These are phyloP conservation scores for Tauraco hartlaubi DNA, from an alignment of 2,797 vertebrate species.

Conservation along the genomic window DNA sequence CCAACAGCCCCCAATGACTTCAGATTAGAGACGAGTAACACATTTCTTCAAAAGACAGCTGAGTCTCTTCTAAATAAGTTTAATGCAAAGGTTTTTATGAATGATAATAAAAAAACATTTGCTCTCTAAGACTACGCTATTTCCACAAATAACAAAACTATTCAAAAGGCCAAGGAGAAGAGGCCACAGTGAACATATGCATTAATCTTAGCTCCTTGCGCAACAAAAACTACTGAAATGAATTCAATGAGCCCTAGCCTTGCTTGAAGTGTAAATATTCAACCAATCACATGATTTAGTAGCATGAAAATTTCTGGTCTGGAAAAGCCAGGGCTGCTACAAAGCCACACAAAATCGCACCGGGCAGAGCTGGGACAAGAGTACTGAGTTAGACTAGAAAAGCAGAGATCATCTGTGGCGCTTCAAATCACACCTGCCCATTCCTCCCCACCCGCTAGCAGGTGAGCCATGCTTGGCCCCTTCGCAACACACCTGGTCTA, in stretches of 20 bases:
- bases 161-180: not conserved
- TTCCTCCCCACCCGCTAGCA: conserved; percentile 66
- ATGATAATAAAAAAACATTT: not conserved
- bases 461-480: conserved; percentile 63
- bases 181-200: not conserved
- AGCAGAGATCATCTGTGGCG: conserved; percentile 46
- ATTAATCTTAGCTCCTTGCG: conserved; percentile 12
- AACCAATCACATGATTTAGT: not conserved
- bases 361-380: conserved; percentile 27
- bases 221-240: not conserved
- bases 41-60: not conserved
- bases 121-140: not conserved
- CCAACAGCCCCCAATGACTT: not conserved
- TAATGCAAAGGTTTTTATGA: not conserved
- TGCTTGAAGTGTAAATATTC: not conserved
- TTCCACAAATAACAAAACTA: not conserved
- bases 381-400: conserved; percentile 21
- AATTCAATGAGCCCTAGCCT: not conserved
- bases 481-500: conserved; percentile 71
- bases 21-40: not conserved
- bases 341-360: not conserved
- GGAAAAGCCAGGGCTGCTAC: not conserved
- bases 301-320: not conserved
- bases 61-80: not conserved
- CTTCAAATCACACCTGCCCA: conserved; percentile 46